Evolutionary conservation across 2,797 vertebrate species (phyloP).

Genomic region (Smutsia gigantea): DNA sequence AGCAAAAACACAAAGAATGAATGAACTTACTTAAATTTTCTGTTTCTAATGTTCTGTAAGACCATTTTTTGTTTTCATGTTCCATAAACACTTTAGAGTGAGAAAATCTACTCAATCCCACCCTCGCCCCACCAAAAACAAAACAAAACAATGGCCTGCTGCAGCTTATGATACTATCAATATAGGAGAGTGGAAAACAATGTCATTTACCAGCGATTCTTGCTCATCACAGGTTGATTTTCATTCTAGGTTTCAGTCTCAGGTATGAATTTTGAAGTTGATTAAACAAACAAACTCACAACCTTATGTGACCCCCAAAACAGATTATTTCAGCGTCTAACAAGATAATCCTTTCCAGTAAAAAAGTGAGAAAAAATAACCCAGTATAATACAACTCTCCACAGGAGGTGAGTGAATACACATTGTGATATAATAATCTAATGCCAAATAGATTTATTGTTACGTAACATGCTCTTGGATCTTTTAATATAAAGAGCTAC

Average conservation of each 20-base stretch:
- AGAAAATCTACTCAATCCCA: not conserved
- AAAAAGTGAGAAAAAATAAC: not conserved
- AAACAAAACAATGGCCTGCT: not conserved
- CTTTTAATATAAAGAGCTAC: not conserved
- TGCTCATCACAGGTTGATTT: not conserved
- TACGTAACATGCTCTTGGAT: not conserved
- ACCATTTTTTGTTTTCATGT: not conserved
- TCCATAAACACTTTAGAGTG: not conserved
- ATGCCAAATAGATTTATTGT: not conserved
- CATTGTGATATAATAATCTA: not conserved
- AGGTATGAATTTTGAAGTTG: conserved; percentile 5
- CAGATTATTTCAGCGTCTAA: not conserved
- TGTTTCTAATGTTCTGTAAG: not conserved
- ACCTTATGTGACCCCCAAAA: not conserved
- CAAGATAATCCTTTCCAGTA: not conserved
- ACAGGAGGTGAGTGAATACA: not conserved
- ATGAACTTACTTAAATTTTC: conserved; percentile 28
- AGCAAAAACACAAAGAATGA: not conserved
- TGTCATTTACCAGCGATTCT: not conserved
- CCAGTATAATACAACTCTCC: not conserved
- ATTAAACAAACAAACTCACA: conserved; percentile 8
- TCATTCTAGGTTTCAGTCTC: not conserved
- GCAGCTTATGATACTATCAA: not conserved
- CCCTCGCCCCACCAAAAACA: not conserved
- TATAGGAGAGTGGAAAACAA: not conserved